These are phyloP conservation scores for Pseudochirops cupreus DNA, from an alignment of 2,797 vertebrate genomes.

Conservation along the genomic window DNA sequence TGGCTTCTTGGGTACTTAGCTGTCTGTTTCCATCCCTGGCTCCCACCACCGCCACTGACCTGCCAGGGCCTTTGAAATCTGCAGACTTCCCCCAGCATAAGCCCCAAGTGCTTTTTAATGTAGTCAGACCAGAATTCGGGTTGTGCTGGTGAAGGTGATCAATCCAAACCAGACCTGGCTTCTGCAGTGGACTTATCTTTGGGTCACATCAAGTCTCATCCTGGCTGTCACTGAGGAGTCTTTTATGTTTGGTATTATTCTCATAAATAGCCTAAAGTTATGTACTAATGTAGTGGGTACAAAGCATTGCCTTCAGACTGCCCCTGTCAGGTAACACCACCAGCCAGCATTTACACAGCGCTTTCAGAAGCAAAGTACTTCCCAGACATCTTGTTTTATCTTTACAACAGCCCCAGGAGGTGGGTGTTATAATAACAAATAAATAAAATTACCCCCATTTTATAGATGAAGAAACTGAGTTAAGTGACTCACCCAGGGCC, in stretches of 20 bases:
- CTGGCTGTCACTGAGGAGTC: background rate
- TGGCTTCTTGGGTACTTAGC: background rate
- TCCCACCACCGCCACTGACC: background rate
- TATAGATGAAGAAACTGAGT: background rate
- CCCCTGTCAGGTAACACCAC: background rate
- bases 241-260: background rate
- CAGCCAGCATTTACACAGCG: background rate
- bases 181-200: background rate
- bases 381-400: background rate
- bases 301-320: background rate
- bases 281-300: background rate
- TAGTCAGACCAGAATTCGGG: background rate
- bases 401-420: background rate
- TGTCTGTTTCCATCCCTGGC: background rate
- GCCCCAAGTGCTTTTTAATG: background rate
- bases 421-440: no score
- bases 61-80: background rate
- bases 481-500: background rate
- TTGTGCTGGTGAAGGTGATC: rapidly evolving
- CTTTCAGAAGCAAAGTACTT: background rate
- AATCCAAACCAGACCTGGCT: background rate
- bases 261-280: background rate
- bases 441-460: background rate
- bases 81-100: background rate
- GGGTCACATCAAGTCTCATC: background rate